Evolutionary conservation across 2,797 vertebrate genomes (phyloP).

Genomic region (Eutrigla gurnardus): DNA sequence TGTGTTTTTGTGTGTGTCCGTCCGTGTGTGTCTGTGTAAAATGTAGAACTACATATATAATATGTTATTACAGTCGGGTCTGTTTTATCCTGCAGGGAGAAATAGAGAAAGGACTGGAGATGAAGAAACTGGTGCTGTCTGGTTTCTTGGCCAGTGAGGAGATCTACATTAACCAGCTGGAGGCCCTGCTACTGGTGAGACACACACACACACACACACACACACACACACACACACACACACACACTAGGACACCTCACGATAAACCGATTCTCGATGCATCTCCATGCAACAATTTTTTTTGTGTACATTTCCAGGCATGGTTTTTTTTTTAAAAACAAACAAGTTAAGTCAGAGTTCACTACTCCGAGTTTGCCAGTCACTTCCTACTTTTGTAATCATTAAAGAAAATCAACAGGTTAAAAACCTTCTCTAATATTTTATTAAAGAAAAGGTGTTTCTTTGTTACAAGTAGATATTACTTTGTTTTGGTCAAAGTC

Average conservation of each 20-base stretch:
- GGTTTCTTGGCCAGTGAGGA: conserved; percentile 98
- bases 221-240: conserved; percentile 1
- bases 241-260: background rate
- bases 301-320: no score
- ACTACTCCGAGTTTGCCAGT: no score
- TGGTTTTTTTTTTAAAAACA: no score
- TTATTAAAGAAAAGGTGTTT: no score
- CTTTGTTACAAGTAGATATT: no score
- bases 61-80: background rate
- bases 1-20: no score
- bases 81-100: conserved; percentile 85
- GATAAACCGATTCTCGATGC: no score
- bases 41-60: conserved; percentile 1
- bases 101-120: conserved; percentile 94
- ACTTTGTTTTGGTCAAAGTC: background rate
- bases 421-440: no score
- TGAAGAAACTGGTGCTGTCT: conserved; percentile 96
- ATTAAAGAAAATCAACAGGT: no score
- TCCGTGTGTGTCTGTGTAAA: background rate
- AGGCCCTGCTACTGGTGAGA: conserved; percentile 94
- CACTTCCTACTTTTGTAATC: no score
- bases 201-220: conserved; percentile 6
- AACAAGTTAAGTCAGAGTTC: no score
- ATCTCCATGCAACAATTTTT: no score
- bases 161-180: conserved; percentile 99